Base-by-base conservation (phyloP, 2,888 invertebrate genomes). In the Phalera bucephala region DNA sequence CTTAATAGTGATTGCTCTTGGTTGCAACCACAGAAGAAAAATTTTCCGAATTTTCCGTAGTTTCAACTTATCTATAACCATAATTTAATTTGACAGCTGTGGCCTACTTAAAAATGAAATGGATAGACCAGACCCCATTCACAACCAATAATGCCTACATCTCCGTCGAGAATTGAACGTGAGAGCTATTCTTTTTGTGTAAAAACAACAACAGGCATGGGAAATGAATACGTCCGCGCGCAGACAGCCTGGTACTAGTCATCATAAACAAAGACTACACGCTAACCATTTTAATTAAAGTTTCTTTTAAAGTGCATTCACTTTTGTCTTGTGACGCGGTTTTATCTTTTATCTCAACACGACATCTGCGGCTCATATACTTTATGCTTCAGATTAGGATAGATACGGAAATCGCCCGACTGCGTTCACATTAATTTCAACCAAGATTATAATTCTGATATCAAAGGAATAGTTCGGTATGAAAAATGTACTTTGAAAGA, bases 261-360 rank as follows among this genome's bases (percentile, higher is more conserved):
- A 53, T 60, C 66, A 64, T 72, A 73, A 71, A 72, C 69, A 69
- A 63, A 53, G 45, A 38, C 31, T 44, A 55, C 53, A 61, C 54
- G 53, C 60, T 60, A 60, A 63, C 59, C 62, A 64, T 76, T n/a
- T 78, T 83, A 77, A 82, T 82, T 82, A 80, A 82, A 83, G 71
- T 80, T 82, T 76, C 71, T 73, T 76, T 76, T 70, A 60, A 72
- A 77, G 56, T 60, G 47, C 42, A 40, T 62, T 58, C 64, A 61
- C 63, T 58, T 69, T 69, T 72, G 64, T 71, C 52, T 57, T 62
- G 52, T 63, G 61, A 59, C 54, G 67, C 57, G 64, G 61, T 64
- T 65, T 71, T 71, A 70, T 73, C 68, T 64, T 48, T 61, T 72
- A 78, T 72, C 70, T 71, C 58, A 52, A 51, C 33, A 58, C 50